phyloP scores from a whole-genome alignment of 1,140 invertebrate genomes.

The Drosophila bipectinata region DNA sequence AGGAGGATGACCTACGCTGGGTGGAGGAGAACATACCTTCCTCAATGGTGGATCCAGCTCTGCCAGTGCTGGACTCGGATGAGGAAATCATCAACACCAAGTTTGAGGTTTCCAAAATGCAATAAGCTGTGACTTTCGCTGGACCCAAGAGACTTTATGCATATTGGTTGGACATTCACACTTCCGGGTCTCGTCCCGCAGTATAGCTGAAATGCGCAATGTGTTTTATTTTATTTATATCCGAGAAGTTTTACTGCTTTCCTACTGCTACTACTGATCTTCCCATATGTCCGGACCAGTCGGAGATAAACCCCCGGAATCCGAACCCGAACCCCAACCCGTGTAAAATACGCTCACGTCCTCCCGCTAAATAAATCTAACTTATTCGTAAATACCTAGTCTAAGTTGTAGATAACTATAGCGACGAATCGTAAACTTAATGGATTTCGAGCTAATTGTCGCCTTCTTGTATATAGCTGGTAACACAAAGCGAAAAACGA shows the following conservation, averaged over 20 bases:
- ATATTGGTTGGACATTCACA: constrained; percentile 56
- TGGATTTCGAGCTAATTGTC: constrained; percentile 12
- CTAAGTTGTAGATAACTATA: constrained; percentile 74
- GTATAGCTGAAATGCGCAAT: constrained; percentile 18
- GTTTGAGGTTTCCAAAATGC: constrained; percentile 97
- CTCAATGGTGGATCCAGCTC: constrained; percentile 88
- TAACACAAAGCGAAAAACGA: constrained; percentile 44
- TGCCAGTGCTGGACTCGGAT: constrained; percentile 94
- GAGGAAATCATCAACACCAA: constrained; percentile 95
- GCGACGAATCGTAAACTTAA: constrained; percentile 31
- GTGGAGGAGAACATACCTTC: constrained; percentile 95
- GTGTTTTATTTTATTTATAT: constrained; percentile 20
- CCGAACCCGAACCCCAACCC: constrained; percentile 15
- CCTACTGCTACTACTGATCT: constrained; percentile 5
- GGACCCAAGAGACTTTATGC: constrained; percentile 68
- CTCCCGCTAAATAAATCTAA: constrained; percentile 66
- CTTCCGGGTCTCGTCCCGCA: constrained; percentile 21
- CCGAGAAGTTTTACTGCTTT: constrained; percentile 18
- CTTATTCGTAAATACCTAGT: constrained; percentile 69
- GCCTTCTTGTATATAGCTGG: constrained; percentile 64
- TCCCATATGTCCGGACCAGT: constrained; percentile 1
- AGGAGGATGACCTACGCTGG: constrained; percentile 95
- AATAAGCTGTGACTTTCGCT: constrained; percentile 83
- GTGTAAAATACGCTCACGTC: constrained; percentile 63
- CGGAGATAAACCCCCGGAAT: background rate